Evolutionary conservation across 2,888 invertebrate species (phyloP), one percentile per base, ranked within the genome.

Genomic region (Elysia crispata): DNA sequence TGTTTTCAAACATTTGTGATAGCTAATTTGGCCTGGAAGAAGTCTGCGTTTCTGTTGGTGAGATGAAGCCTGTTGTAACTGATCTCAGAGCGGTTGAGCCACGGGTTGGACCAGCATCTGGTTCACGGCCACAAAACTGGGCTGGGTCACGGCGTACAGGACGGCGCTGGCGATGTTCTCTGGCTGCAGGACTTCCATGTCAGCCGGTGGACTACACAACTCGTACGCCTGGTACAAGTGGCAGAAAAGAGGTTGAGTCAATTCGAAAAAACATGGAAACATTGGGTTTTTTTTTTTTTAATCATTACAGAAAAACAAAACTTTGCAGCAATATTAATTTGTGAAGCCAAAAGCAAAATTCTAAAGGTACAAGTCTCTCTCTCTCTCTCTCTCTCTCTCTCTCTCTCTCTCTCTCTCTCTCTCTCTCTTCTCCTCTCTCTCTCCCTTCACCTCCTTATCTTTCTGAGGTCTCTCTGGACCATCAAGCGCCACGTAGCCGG

Each of bases 401-500:
- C 13, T 15, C 54, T 54, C 54, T 54, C 54, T 54, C 54, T 54
- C 54, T 54, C 54, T 54, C 54, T 54, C 54, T 54, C 54, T 54
- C 54, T 54, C 54, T 54, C 20, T 54, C 54, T 54, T 20, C 20
- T 20, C 20, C 54, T 54, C 13, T 54, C 54, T 54, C 54, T 54
- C 54, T 54, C 54, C 20, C 54, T 54, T 20, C 54, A 20, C 23
- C 60, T 60, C 60, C 23, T 3, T 3, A 6, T 60, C 60, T 60
- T 23, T 60, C 15, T 60, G 50, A 25, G 89, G 89, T 60, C 88
- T 86, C 11, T 79, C 62, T 1, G 90, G 82, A 1, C 92, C 87
- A 77, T 91, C 90, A 6, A 92, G 92, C 41, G 86, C 84, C 1
- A 92, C 92, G 84, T 92, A 91, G 13, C 92, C 92, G 0, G 93